phyloP scores from a whole-genome alignment of 2,113 vertebrate species.

The Platanista minor region DNA sequence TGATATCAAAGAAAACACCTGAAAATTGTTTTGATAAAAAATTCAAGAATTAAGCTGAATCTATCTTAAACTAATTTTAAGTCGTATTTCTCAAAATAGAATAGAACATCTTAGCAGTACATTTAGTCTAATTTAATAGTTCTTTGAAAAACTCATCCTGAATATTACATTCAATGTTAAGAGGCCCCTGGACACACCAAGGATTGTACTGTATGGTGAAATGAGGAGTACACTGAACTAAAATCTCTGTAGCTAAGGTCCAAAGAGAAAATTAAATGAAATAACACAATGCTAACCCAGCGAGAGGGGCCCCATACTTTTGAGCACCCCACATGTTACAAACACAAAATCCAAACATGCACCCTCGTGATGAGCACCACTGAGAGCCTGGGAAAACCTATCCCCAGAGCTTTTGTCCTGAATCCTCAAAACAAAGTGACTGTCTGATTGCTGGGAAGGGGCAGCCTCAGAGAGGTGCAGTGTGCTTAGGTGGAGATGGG shows the following conservation, averaged over 20 bases:
- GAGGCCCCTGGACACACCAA: neutral
- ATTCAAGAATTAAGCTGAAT: neutral
- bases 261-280: neutral
- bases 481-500: neutral
- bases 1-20: neutral
- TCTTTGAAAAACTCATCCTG: neutral
- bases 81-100: neutral
- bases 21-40: neutral
- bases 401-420: neutral
- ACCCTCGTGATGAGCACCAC: neutral
- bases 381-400: neutral
- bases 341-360: neutral
- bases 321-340: neutral
- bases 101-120: neutral
- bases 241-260: neutral
- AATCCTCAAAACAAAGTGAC: neutral
- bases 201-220: neutral
- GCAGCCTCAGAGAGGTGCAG: neutral
- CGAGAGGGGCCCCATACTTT: neutral
- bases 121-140: neutral
- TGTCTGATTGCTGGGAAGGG: neutral
- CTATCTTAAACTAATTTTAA: neutral
- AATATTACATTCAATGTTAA: neutral
- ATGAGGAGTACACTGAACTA: neutral
- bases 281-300: neutral